Conservation (phyloP, 2,888 invertebrate genomes). For the Tribolium freemani region DNA sequence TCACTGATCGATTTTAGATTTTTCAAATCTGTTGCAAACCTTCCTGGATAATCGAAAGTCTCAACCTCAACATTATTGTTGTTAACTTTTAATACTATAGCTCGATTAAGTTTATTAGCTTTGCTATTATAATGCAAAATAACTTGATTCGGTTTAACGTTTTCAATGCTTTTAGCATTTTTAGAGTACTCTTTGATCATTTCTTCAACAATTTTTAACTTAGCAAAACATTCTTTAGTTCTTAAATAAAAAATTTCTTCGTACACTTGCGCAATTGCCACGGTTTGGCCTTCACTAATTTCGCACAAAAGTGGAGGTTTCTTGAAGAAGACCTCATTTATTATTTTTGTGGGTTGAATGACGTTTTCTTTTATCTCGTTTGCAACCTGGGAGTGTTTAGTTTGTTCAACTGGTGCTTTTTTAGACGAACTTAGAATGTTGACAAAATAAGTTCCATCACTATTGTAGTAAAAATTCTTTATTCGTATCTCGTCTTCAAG, state of each 20-base stretch:
- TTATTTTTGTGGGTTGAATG: not conserved
- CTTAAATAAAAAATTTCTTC: conserved; percentile 6
- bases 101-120: conserved; percentile 5
- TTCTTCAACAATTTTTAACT: conserved; percentile 8
- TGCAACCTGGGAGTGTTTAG: not conserved
- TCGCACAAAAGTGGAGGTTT: conserved; percentile 8
- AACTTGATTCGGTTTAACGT: conserved; percentile 6
- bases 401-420: not conserved
- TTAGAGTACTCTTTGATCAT: not conserved
- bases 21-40: not conserved
- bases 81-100: conserved; percentile 1
- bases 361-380: not conserved
- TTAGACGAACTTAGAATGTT: not conserved
- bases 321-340: not conserved
- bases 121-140: conserved; percentile 1
- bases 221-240: conserved; percentile 21
- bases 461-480: not conserved
- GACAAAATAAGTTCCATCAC: conserved; percentile 23
- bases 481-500: conserved; percentile 30
- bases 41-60: conserved; percentile 7
- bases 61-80: conserved; percentile 7
- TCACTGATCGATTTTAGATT: conserved; percentile 6
- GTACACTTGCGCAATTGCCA: conserved; percentile 3
- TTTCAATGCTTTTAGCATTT: not conserved
- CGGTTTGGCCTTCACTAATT: conserved; percentile 3